Evolutionary conservation across 1,140 invertebrate species (phyloP).

Genomic region (Drosophila oshimai): DNA sequence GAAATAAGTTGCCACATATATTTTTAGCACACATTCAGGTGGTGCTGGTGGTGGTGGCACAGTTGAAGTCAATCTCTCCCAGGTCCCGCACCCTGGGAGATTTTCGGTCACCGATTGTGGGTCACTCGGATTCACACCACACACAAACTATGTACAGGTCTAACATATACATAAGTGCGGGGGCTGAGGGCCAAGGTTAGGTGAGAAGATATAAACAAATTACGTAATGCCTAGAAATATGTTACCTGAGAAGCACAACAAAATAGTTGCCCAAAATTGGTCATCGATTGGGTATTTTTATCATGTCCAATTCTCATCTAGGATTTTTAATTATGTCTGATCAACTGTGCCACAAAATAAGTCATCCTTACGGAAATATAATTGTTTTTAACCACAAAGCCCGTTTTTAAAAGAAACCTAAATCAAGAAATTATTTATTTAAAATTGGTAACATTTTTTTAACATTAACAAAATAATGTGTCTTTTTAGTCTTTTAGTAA

Average conservation of each 20-base stretch:
- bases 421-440: too few species aligned
- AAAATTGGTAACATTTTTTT: too few species aligned
- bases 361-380: too few species aligned
- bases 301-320: too few species aligned
- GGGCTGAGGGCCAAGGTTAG: slow-evolving; percentile 38
- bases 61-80: slow-evolving; percentile 34
- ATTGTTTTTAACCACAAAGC: too few species aligned
- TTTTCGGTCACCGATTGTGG: slow-evolving; percentile 33
- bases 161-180: neutral
- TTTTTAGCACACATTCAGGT: slow-evolving; percentile 67
- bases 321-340: too few species aligned
- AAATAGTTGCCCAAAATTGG: neutral
- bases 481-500: too few species aligned
- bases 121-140: slow-evolving; percentile 14
- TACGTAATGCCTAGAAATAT: slow-evolving; percentile 41
- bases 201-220: slow-evolving; percentile 31
- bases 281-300: too few species aligned
- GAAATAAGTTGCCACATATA: slow-evolving; percentile 37
- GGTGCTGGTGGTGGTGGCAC: slow-evolving; percentile 22
- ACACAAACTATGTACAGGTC: too few species aligned
- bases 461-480: too few species aligned
- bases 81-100: slow-evolving; percentile 38
- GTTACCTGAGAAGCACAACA: slow-evolving; percentile 13
- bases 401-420: too few species aligned
- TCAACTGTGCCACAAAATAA: too few species aligned